Evolutionary conservation across 2,888 invertebrate species (phyloP), one percentile per base, ranked within the genome.

Genomic region (Rhamphomyia laevipes): DNA sequence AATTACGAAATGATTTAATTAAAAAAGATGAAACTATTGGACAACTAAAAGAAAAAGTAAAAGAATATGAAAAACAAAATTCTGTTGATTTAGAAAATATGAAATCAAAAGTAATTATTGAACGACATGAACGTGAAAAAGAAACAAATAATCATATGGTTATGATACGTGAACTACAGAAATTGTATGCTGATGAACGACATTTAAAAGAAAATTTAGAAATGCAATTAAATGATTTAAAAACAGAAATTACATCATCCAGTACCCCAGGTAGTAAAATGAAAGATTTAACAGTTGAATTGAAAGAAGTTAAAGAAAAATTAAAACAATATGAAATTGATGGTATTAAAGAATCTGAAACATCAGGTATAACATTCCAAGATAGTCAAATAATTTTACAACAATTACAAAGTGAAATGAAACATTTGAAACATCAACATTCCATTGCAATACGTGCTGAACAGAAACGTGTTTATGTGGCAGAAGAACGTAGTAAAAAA

Each of bases 161-260:
- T 17, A 84, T 86, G 80, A 73, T 89, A 58, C 81, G 87, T 57
- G 90, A 91, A 64, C 66, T 91, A 10, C 88, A 92, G 61, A 76
- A 82, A 59, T 75, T 87, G 48, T 70, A 89, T 46, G 78, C 81
- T 17, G 80, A 81, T 51, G 91, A 91, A 62, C 77, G 86, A 23
- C 80, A 78, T 55, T 74, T 76, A 0, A 84, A 83, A 62, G 88
- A 89, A 61, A 80, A 81, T 52, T 70, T 86, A 6, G 87, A 90
- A 65, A 71, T 71, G 57, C 78, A 80, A 58, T 54, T 77, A 3
- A 76, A 76, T 55, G 74, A 77, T 56, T 59, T 74, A 4, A 74
- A 72, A 59, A 71, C 59, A 40, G 72, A 72, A 54, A 67, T 71
- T 18, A 68, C 68, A 4, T 62, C 35, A 15, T 13, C 18, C 11